A percentile compares a stretch with the other conserved stretches of the same genome.
Conservation (phyloP, 2,113 vertebrate species). For the Hepsetus odoe region DNA sequence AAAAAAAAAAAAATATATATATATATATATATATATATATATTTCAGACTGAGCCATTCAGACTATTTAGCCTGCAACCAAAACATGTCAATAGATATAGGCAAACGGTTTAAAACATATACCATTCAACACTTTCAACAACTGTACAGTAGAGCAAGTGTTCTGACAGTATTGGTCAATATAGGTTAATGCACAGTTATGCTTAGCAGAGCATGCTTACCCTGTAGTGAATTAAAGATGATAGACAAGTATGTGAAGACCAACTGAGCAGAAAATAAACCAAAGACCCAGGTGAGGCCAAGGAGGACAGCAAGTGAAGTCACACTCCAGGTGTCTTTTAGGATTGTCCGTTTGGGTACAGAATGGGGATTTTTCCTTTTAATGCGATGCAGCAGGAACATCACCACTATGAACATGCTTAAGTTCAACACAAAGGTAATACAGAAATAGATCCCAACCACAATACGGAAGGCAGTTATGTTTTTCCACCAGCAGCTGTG, state of each 20-base stretch:
- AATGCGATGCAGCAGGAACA: slow-evolving; percentile 89
- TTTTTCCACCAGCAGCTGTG: slow-evolving; percentile 93
- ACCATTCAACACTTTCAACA: too few species aligned
- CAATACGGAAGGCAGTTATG: slow-evolving; percentile 87
- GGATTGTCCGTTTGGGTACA: slow-evolving; percentile 76
- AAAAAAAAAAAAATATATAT: too few species aligned
- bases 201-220: too few species aligned
- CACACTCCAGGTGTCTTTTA: slow-evolving; percentile 87
- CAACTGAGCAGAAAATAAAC: slow-evolving; percentile 88
- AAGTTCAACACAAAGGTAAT: slow-evolving; percentile 88
- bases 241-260: slow-evolving; percentile 91
- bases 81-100: too few species aligned
- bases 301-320: slow-evolving; percentile 86
- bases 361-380: slow-evolving; percentile 91
- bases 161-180: neutral
- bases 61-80: too few species aligned
- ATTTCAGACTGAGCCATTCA: too few species aligned
- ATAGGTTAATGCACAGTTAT: too few species aligned
- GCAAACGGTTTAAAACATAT: too few species aligned
- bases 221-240: slow-evolving; percentile 94
- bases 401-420: slow-evolving; percentile 90
- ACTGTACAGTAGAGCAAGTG: too few species aligned
- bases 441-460: slow-evolving; percentile 91
- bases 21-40: too few species aligned
- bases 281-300: slow-evolving; percentile 94